Base-by-base conservation (phyloP, 1,140 invertebrate genomes). In the Diachasma alloeum region DNA sequence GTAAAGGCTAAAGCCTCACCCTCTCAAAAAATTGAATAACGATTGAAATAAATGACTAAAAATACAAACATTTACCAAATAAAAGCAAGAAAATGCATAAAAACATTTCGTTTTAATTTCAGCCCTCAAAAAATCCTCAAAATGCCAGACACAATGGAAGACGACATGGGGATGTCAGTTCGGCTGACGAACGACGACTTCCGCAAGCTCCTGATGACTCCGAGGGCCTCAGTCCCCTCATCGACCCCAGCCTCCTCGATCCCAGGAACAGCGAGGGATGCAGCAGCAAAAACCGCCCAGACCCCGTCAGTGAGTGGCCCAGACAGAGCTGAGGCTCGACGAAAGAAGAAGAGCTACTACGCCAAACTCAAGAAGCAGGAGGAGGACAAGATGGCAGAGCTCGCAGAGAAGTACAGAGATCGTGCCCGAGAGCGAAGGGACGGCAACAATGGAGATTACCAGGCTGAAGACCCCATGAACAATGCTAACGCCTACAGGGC, bases 171-270 rank as follows among this genome's bases (percentile, higher is more conserved):
- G 87, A 79, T 95, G 91, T 83, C 94, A 89, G 89, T 88, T 68
- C 92, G 95, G 53, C 89, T 99, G 69, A 99, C 97, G 9, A 99
- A 99, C 91, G 97, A 97, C 86, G 98, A 99, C 88, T 99, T 99
- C 84, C 93, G 98, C 31, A 98, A 98, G 85, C 88, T 99, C 13
- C 89, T 99, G 74, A 98, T 98, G 96, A 99, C 97, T 0, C 97
- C 98, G 0, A 91, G 97, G 68, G 88, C 93, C 10, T 93, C 94
- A 0, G 92, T 92, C 5, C 91, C 93, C 19, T 87, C 92, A 56
- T 84, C 91, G 3, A 90, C 91, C 0, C 87, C 87, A 22, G 77
- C 85, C 66, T 78, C 90, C 53, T 83, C 89, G 37, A 56, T 89
- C 66, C 72, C 89, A 74, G 83, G 93, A 15, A 91, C 93, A 22